A percentile compares a stretch with the other conserved stretches of the same genome.
These are phyloP conservation scores for Neotoxoptera formosana DNA, from an alignment of 1,140 invertebrate genomes.

Conservation along the genomic window DNA sequence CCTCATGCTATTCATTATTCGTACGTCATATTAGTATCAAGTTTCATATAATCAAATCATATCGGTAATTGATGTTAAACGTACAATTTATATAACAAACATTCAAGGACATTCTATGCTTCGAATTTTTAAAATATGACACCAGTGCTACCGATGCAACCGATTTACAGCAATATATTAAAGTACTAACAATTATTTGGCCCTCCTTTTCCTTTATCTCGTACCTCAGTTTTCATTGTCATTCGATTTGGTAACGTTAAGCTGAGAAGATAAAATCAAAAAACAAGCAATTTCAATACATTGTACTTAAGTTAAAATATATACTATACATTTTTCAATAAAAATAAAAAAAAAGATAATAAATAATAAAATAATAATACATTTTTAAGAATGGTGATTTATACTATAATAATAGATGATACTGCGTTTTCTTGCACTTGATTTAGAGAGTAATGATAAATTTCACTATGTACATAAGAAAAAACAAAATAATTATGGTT, in stretches of 20 bases:
- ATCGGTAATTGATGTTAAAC: background rate
- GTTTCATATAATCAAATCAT: background rate
- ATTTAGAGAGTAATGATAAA: conserved; percentile 34
- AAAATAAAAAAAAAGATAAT: conserved; percentile 12
- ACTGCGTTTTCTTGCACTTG: conserved; percentile 53
- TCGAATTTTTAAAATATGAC: background rate
- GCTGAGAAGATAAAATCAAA: conserved; percentile 50
- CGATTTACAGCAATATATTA: background rate
- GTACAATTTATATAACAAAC: background rate
- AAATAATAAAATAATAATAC: conserved; percentile 7
- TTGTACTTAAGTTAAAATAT: conserved; percentile 47
- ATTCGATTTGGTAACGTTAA: conserved; percentile 39
- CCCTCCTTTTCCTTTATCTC: background rate
- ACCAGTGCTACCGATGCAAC: conserved; percentile 1
- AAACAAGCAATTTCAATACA: conserved; percentile 43
- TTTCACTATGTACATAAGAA: conserved; percentile 50
- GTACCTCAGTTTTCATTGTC: conserved; percentile 27
- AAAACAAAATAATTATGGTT: conserved; percentile 50
- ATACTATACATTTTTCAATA: conserved; percentile 31
- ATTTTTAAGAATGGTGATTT: conserved; percentile 50
- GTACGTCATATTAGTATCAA: background rate
- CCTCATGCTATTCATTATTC: background rate
- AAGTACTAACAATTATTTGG: background rate
- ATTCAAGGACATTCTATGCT: background rate
- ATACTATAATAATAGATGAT: conserved; percentile 46